These are phyloP conservation scores for Podilymbus podiceps DNA, from an alignment of 2,113 vertebrate genomes.

Conservation along the genomic window DNA sequence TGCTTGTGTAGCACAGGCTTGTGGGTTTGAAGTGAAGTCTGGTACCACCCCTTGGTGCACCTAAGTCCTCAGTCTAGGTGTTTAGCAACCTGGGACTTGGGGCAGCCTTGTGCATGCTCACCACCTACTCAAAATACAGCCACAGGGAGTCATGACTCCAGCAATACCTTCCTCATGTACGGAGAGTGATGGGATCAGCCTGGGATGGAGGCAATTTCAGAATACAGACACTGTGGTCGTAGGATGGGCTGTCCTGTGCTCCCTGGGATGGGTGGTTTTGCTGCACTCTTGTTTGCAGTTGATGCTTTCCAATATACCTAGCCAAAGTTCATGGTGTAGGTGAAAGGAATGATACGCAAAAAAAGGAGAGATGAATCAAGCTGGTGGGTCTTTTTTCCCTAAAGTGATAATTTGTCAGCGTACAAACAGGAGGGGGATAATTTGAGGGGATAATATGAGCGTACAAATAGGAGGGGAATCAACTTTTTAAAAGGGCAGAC, in stretches of 20 bases:
- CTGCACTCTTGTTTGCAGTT: background rate
- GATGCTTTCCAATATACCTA: background rate
- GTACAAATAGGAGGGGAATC: no score
- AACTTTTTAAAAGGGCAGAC: no score
- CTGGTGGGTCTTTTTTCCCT: background rate
- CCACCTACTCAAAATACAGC: background rate
- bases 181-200: background rate
- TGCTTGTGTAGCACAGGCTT: background rate
- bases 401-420: background rate
- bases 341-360: background rate
- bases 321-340: background rate
- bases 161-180: background rate
- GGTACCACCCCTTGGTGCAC: accelerated
- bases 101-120: background rate
- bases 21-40: accelerated
- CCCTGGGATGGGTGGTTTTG: background rate
- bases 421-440: no score
- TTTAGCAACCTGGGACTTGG: background rate
- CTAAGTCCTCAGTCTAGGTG: background rate
- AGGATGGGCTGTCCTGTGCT: background rate
- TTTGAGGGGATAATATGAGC: no score
- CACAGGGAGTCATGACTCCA: background rate
- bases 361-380: background rate
- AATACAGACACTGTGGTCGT: background rate
- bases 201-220: background rate